phyloP scores from a whole-genome alignment of 2,113 vertebrate species.

The Stigmatopora argus region DNA sequence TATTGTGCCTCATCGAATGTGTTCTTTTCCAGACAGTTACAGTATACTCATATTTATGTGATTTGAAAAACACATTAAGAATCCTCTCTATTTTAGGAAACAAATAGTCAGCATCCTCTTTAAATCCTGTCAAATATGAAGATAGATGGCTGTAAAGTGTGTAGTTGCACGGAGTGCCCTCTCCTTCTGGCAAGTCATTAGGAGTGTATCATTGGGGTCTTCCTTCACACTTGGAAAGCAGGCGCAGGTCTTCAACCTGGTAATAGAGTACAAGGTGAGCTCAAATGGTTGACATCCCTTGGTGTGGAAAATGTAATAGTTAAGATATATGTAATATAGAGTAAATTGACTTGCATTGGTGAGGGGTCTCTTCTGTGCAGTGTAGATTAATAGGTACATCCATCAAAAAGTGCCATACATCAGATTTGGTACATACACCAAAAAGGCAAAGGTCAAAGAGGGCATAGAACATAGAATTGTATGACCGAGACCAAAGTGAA shows the following conservation, averaged over 20 bases:
- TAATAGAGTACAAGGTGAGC: conserved; percentile 55
- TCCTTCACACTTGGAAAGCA: conserved; percentile 64
- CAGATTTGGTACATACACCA: too few relatives aligned
- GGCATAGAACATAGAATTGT: too few relatives aligned
- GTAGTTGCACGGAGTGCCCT: conserved; percentile 51
- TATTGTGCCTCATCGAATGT: conserved; percentile 19
- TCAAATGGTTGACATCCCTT: conserved; percentile 35
- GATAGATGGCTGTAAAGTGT: conserved; percentile 52
- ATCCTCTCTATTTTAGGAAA: conserved; percentile 11
- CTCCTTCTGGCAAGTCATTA: conserved; percentile 61
- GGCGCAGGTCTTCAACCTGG: conserved; percentile 53
- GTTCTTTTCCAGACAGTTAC: neutral
- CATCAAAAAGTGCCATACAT: neutral
- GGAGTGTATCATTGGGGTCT: conserved; percentile 50
- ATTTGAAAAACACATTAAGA: conserved; percentile 19
- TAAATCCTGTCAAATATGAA: conserved; percentile 32
- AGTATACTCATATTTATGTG: conserved; percentile 12
- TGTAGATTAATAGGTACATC: neutral
- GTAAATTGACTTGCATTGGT: neutral
- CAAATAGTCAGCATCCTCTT: conserved; percentile 22
- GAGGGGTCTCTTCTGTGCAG: neutral
- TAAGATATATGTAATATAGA: neutral
- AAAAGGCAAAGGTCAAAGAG: too few relatives aligned
- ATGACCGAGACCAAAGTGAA: too few relatives aligned
- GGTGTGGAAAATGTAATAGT: conserved; percentile 10